Conservation (phyloP, 1,140 invertebrate species). For the Cepaea nemoralis region DNA sequence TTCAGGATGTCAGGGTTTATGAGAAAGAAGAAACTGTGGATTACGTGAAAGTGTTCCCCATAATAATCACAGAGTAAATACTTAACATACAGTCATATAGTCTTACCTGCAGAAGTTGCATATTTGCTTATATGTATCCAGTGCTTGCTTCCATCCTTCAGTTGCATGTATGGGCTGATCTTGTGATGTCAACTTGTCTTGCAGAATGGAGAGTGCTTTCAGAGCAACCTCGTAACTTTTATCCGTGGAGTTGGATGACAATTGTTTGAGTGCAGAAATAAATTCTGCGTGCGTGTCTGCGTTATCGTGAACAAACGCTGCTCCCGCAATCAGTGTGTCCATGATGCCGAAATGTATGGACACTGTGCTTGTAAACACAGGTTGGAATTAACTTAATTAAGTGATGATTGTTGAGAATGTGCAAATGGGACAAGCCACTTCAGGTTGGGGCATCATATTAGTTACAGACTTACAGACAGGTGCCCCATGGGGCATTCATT, state of each 20-base stretch:
- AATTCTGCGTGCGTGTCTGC: neutral
- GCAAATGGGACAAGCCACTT: too few relatives aligned
- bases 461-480: too few relatives aligned
- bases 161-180: neutral
- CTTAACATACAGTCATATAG: neutral
- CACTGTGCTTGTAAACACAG: too few relatives aligned
- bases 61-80: too few relatives aligned
- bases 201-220: constrained; percentile 2
- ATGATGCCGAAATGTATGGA: neutral
- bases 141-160: constrained; percentile 12
- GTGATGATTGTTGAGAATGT: neutral
- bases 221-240: neutral
- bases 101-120: neutral
- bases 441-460: too few relatives aligned
- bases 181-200: neutral
- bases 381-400: too few relatives aligned
- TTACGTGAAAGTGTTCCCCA: too few relatives aligned
- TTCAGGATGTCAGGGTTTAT: too few relatives aligned
- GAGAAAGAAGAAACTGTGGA: neutral
- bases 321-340: neutral
- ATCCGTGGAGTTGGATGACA: neutral
- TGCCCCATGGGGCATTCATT: too few relatives aligned
- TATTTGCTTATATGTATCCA: neutral
- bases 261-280: neutral
- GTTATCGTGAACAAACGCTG: constrained; percentile 19